Base-by-base conservation (phyloP, 1,140 invertebrate genomes). In the Drosophila ercepeae region DNA sequence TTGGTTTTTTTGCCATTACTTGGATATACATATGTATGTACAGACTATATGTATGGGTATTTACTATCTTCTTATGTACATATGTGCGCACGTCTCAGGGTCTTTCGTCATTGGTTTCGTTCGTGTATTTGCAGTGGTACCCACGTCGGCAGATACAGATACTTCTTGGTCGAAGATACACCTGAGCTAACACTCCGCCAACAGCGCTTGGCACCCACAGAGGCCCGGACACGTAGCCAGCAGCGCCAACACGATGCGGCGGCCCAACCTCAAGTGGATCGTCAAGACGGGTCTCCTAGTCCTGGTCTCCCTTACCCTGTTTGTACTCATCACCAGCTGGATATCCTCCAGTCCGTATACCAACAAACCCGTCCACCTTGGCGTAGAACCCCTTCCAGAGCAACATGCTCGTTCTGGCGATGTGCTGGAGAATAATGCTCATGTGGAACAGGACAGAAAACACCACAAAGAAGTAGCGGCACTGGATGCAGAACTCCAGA, bases 231-330 rank as follows among this genome's bases (percentile, higher is more conserved):
- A 86, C 82, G 77, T 88, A 74, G 49, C 55, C n/a, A 25, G 23
- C 67, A 57, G 16, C 39, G 6, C 9, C 9, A 32, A 2, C 29
- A 32, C 8, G 41, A 90, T 90, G 89, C 73, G 89, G 48, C 83
- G 89, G 32, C 89, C 82, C n/a, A 91, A 91, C 52, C 39, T 91
- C 14, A 91, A 89, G 49, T 91, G 89, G 89, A 64, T 90, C 45
- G 54, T 89, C 8, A 91, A 91, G 63, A 59, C 89, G 11, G 45
- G 57, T 4, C 48, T 79, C 21, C 46, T 91, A 36, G 9, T 89
- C 29, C 32, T 90, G 13, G 8, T 90, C 29, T 78, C 89, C 2
- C 42, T 81, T 4, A 74, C 72, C 6, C 60, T 91, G 8, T 89
- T 90, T 32, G 41, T 91, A 18, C 50, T 89, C 1, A 59, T 91